Base-by-base conservation (phyloP, 2,797 vertebrate genomes). In the Selene dorsalis region DNA sequence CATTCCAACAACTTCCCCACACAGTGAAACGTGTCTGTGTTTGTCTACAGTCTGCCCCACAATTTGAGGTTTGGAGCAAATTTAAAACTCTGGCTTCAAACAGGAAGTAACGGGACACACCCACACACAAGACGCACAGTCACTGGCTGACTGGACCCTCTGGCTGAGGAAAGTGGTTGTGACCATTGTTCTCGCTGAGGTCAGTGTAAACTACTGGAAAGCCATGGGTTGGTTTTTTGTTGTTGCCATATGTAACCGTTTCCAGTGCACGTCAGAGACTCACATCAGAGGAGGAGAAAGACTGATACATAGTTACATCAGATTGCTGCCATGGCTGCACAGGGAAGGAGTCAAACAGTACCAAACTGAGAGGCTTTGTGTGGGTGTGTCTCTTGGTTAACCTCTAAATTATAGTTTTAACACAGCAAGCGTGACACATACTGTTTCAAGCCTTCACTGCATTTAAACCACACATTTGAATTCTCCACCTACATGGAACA, bases 11-110 rank as follows among this genome's bases (percentile, higher is more conserved):
- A 39, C 30, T 63, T 57, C 50, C 53, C 8, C 43, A 39, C 18
- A 35, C 30, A 52, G 61, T 45, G 60, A 69, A 88, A 79, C 14
- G 28, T 56, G 39, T 47, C 62, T 45, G 62, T 84, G 79, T 87
- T 71, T 77, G 75, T 77, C 58, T 58, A 30, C 45, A 2, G 66
- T 73, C 71, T 87, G 69, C 73, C 79, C 81, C 79, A 61, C 65
- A 83, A 59, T 81, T 88, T 89, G 87, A 77, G 91, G 83, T 89
- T 84, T 63, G 13, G 61, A 78, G 63, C 82, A 91, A 89, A 90
- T 91, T 89, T 94, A 91, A 88, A 90, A 74, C 63, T 78, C 35
- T 77, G 78, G 74, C 59, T 73, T 81, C 63, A 60, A 83, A 87
- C 90, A 90, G 86, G 84, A 88, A 84, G 84, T 84, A 55, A 73